Conservation (phyloP, 1,140 invertebrate genomes). For the Hestina assimilis region DNA sequence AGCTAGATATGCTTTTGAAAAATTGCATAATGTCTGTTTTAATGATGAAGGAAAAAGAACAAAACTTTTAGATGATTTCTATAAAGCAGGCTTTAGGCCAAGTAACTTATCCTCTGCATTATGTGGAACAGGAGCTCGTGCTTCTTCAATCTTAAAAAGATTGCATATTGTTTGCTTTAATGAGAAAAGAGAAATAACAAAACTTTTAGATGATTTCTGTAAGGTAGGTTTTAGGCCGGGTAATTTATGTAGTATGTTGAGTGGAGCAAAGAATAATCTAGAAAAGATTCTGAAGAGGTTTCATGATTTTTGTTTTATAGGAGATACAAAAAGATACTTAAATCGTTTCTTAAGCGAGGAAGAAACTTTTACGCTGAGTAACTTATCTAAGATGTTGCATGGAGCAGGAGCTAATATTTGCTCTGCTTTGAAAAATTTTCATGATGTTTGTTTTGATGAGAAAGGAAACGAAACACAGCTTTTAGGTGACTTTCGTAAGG, state of each 20-base stretch:
- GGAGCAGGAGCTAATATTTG: conserved; percentile 21
- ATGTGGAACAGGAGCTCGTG: conserved; percentile 22
- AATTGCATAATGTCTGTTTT: conserved; percentile 20
- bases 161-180: conserved; percentile 17
- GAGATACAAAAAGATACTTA: conserved; percentile 14
- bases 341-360: conserved; percentile 6
- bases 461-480: conserved; percentile 13
- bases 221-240: conserved; percentile 14
- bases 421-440: conserved; percentile 22
- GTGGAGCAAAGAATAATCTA: conserved; percentile 6
- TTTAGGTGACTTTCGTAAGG: conserved; percentile 9
- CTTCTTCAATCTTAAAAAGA: conserved; percentile 13
- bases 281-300: conserved; percentile 4
- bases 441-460: conserved; percentile 22
- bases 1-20: conserved; percentile 17
- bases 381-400: conserved; percentile 18
- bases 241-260: conserved; percentile 11
- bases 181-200: conserved; percentile 13
- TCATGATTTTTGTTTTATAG: conserved; percentile 17
- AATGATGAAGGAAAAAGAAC: conserved; percentile 16
- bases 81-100: conserved; percentile 15
- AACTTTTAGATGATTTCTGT: conserved; percentile 18
- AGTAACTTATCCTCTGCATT: conserved; percentile 22
- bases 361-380: neutral
- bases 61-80: conserved; percentile 23